A percentile compares a stretch with the other conserved stretches of the same genome.
phyloP scores from a whole-genome alignment of 2,888 invertebrate species.

The Rhodophaea formosa region DNA sequence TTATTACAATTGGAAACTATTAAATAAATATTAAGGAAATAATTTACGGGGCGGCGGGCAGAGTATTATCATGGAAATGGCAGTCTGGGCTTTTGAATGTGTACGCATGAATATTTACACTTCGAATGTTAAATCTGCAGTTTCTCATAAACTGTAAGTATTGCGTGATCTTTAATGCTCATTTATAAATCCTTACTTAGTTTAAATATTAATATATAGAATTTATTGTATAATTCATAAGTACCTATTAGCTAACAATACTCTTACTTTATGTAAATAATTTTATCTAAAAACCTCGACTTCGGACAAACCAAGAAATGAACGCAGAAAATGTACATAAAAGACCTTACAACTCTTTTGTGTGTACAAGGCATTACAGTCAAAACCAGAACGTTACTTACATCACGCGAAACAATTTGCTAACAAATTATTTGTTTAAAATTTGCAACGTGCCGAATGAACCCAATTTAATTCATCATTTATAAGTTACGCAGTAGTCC shows the following conservation, averaged over 20 bases:
- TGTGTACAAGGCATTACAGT: not conserved
- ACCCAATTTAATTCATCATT: slow-evolving; percentile 9
- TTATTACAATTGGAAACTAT: slow-evolving; percentile 15
- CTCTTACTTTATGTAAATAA: too few species aligned
- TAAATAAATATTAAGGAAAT: slow-evolving; percentile 13
- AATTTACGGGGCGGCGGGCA: not conserved
- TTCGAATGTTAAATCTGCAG: not conserved
- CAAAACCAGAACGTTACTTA: not conserved
- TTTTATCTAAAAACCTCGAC: too few species aligned
- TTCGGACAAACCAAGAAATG: too few species aligned
- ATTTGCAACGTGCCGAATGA: not conserved
- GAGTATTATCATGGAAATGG: slow-evolving; percentile 14
- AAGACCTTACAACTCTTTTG: too few species aligned
- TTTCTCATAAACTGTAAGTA: not conserved
- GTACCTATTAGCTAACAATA: not conserved
- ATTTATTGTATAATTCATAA: not conserved
- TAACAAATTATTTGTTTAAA: not conserved
- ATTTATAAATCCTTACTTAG: not conserved
- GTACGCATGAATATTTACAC: not conserved
- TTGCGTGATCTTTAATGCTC: not conserved
- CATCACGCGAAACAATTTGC: not conserved
- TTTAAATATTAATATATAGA: not conserved
- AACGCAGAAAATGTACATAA: too few species aligned
- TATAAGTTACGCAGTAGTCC: slow-evolving; percentile 3
- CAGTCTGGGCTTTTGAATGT: not conserved